Conservation (phyloP, 2,888 invertebrate species). For the Diplazon laetatorius region DNA sequence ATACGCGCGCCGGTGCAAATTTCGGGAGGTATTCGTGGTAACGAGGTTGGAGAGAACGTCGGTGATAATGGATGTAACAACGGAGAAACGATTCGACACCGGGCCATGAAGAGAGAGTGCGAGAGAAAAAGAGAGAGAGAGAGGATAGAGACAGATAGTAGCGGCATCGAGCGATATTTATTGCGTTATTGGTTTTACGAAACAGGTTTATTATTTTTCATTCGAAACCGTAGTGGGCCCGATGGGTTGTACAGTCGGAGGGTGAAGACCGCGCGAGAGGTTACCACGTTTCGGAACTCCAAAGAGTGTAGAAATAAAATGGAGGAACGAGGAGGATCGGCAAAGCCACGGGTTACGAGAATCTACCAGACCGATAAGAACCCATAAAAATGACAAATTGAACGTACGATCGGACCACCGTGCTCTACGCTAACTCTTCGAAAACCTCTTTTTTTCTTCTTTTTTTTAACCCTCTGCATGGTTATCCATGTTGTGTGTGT, state of each 20-base stretch:
- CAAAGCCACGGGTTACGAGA: conserved; percentile 32
- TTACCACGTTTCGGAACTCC: conserved; percentile 1
- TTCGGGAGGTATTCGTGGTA: not conserved
- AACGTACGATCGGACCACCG: conserved; percentile 70
- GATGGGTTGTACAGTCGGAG: not conserved
- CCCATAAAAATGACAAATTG: conserved; percentile 74
- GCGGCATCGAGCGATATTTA: too few relatives aligned
- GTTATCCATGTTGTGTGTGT: conserved; percentile 37
- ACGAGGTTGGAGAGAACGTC: not conserved
- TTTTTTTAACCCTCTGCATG: conserved; percentile 7
- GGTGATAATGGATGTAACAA: conserved; percentile 5
- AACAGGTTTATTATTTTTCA: not conserved
- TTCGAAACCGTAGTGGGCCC: not conserved
- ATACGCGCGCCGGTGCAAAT: not conserved
- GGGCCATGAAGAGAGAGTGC: not conserved
- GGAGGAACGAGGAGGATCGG: conserved; percentile 14
- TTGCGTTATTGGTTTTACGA: too few relatives aligned
- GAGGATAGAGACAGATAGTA: too few relatives aligned
- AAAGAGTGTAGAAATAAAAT: conserved; percentile 49
- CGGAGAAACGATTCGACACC: conserved; percentile 6
- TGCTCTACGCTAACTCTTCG: conserved; percentile 35
- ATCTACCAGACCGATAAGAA: conserved; percentile 66
- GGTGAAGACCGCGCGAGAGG: not conserved
- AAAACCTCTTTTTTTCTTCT: conserved; percentile 15
- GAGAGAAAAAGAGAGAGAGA: not conserved